Conservation (phyloP, 2,888 invertebrate genomes). For the Cataglyphis rosenhaueri region DNA sequence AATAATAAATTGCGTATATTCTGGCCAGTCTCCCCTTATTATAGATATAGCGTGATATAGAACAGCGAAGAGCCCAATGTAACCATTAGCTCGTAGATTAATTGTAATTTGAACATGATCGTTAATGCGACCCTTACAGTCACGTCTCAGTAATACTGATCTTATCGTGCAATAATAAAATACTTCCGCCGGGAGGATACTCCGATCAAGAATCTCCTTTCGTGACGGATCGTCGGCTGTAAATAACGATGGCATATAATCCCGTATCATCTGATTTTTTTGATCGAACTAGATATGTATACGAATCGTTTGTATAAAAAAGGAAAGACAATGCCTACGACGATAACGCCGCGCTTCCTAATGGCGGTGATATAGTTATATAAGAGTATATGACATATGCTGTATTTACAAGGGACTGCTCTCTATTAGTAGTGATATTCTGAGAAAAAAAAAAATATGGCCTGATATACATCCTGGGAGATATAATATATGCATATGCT, state of each 20-base stretch:
- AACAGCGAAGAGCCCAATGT: constrained; percentile 37
- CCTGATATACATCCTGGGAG: neutral
- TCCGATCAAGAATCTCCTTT: constrained; percentile 1
- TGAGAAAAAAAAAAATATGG: neutral
- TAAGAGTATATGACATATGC: neutral
- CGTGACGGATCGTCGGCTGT: constrained; percentile 28
- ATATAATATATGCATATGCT: neutral
- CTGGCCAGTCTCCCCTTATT: constrained; percentile 60
- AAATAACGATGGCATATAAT: constrained; percentile 33
- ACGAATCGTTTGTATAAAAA: constrained; percentile 45
- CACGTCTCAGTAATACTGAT: constrained; percentile 6
- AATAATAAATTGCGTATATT: constrained; percentile 68
- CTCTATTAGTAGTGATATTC: neutral
- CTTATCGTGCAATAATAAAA: constrained; percentile 16
- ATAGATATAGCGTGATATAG: constrained; percentile 38
- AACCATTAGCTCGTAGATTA: constrained; percentile 45
- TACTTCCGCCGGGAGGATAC: constrained; percentile 10
- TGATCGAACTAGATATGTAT: constrained; percentile 34
- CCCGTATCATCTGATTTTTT: constrained; percentile 14
- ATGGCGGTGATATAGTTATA: constrained; percentile 9
- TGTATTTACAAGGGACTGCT: neutral
- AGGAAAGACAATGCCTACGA: neutral
- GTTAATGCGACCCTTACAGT: neutral
- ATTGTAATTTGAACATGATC: constrained; percentile 32
- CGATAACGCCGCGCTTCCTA: neutral